These are phyloP conservation scores for Gonatopus flavifemur DNA, from an alignment of 1,140 invertebrate genomes.

Conservation along the genomic window DNA sequence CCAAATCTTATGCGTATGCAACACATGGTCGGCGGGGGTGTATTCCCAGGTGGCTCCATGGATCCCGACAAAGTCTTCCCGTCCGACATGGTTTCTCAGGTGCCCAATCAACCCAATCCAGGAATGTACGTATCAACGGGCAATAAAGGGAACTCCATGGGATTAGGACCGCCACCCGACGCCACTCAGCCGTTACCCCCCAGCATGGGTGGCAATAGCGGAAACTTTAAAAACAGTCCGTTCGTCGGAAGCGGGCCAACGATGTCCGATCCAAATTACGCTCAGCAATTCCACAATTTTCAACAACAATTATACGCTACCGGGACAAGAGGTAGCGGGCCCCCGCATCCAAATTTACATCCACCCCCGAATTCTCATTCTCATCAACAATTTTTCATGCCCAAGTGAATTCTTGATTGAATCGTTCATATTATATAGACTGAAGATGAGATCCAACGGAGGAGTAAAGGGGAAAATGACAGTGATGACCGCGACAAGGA, in stretches of 20 bases:
- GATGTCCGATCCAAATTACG: constrained; percentile 87
- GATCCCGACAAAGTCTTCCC: constrained; percentile 54
- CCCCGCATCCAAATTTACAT: constrained; percentile 49
- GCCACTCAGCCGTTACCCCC: constrained; percentile 75
- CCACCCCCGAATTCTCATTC: constrained; percentile 51
- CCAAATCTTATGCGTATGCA: constrained; percentile 61
- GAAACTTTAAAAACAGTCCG: constrained; percentile 76
- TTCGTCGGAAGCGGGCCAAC: constrained; percentile 82
- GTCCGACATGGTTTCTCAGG: constrained; percentile 51
- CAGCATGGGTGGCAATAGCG: constrained; percentile 72
- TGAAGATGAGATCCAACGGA: no score
- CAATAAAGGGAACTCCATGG: constrained; percentile 58
- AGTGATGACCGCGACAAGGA: no score
- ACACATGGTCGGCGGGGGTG: constrained; percentile 60
- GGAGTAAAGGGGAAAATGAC: constrained; percentile 7
- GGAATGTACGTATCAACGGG: constrained; percentile 59
- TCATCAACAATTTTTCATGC: constrained; percentile 61
- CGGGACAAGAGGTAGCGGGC: constrained; percentile 68
- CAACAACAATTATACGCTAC: constrained; percentile 93
- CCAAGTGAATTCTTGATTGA: constrained; percentile 47
- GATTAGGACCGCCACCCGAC: constrained; percentile 59
- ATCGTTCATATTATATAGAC: no score
- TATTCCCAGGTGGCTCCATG: constrained; percentile 56
- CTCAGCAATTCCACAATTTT: constrained; percentile 93
- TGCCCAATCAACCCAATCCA: constrained; percentile 51